Conservation (phyloP, 2,888 invertebrate genomes). For the Xanthia togata region DNA sequence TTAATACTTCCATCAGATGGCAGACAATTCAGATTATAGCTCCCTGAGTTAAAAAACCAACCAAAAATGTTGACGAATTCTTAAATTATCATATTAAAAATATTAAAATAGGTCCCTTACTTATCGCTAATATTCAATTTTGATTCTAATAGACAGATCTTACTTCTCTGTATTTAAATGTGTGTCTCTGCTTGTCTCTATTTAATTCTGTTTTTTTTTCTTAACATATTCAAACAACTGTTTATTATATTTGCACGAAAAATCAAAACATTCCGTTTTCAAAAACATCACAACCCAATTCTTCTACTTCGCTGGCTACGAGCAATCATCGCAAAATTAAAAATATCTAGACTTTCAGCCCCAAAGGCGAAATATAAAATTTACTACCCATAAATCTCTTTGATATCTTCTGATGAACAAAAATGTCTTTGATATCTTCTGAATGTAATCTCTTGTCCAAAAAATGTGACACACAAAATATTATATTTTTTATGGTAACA, state of each 20-base stretch:
- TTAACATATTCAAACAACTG: neutral
- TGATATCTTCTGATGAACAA: conserved; percentile 36
- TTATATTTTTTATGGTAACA: conserved; percentile 49
- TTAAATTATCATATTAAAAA: too few relatives aligned
- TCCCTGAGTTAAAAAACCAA: neutral
- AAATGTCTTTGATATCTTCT: conserved; percentile 30
- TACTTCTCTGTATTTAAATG: neutral
- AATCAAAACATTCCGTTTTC: neutral
- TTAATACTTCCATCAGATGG: conserved; percentile 9
- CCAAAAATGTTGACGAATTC: neutral
- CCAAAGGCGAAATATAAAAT: conserved; percentile 22
- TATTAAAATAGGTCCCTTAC: neutral
- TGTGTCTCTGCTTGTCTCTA: too few relatives aligned
- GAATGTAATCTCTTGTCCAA: conserved; percentile 37
- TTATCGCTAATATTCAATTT: neutral
- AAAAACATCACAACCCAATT: conserved; percentile 1
- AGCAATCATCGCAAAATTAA: conserved; percentile 21
- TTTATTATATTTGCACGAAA: neutral
- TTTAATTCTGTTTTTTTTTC: neutral
- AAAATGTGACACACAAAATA: conserved; percentile 52
- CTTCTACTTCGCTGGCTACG: conserved; percentile 3
- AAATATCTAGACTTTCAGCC: conserved; percentile 21
- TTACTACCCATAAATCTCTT: conserved; percentile 51
- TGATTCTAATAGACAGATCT: neutral
- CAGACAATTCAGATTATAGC: neutral